Percentiles rank a stretch among this genome's conserved stretches.
These are phyloP conservation scores for Parauchenoglanis punctatus DNA, from an alignment of 2,797 vertebrate species.

Conservation along the genomic window DNA sequence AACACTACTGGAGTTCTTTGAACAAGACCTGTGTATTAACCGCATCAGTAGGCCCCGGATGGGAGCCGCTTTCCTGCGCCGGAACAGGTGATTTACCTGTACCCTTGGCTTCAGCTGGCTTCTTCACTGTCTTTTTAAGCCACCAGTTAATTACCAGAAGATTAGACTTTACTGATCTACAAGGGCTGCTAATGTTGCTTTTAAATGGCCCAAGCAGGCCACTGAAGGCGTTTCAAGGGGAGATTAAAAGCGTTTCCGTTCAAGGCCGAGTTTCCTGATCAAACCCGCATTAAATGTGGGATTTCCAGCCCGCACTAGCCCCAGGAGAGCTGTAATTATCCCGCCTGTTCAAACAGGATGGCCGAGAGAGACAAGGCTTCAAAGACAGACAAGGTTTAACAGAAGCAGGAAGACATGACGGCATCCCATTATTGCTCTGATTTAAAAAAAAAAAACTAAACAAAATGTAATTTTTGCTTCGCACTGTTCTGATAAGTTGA, in stretches of 20 bases:
- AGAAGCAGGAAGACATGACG: background rate
- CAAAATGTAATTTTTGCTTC: background rate
- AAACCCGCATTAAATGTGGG: slow-evolving; percentile 38
- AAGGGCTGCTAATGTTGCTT: slow-evolving; percentile 30
- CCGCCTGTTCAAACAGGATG: slow-evolving; percentile 44
- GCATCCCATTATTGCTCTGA: background rate
- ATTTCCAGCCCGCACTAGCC: slow-evolving; percentile 38
- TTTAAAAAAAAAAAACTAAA: background rate
- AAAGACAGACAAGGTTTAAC: slow-evolving; percentile 29
- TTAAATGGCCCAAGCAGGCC: slow-evolving; percentile 33
- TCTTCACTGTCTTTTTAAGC: slow-evolving; percentile 7
- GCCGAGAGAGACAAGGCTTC: slow-evolving; percentile 17
- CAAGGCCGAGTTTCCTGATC: slow-evolving; percentile 34
- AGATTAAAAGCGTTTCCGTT: slow-evolving; percentile 48
- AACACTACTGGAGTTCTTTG: slow-evolving; percentile 69
- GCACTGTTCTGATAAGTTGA: background rate
- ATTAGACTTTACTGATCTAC: slow-evolving; percentile 37
- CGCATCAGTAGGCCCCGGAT: slow-evolving; percentile 70
- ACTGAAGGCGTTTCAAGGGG: slow-evolving; percentile 9
- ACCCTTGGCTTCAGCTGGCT: slow-evolving; percentile 39
- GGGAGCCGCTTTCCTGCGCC: slow-evolving; percentile 68
- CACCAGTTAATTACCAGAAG: slow-evolving; percentile 34
- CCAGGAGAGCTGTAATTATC: slow-evolving; percentile 37
- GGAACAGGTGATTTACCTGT: slow-evolving; percentile 62
- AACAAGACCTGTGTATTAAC: slow-evolving; percentile 71